A percentile compares a stretch with the other conserved stretches of the same genome.
These are phyloP conservation scores for Branchinecta lindahli DNA, from an alignment of 1,140 invertebrate species.

Conservation along the genomic window DNA sequence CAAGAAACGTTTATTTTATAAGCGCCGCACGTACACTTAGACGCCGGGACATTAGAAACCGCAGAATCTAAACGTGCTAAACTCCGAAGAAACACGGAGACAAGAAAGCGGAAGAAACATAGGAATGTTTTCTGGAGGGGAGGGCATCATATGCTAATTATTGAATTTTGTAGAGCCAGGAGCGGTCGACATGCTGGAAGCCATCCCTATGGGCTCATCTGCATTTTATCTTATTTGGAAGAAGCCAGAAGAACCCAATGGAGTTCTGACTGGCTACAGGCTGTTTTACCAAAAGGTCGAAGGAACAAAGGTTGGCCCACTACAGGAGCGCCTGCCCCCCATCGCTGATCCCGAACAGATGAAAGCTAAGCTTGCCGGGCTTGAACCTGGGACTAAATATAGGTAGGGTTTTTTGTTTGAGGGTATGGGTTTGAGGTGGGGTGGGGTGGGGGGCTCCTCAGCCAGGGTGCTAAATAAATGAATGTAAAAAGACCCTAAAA, in stretches of 20 bases:
- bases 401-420: background rate
- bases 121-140: no score
- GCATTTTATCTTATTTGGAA: conserved; percentile 80
- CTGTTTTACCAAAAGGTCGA: conserved; percentile 74
- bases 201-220: conserved; percentile 68
- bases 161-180: conserved; percentile 48
- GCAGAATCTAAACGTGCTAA: no score
- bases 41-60: no score
- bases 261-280: conserved; percentile 76
- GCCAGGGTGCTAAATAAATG: no score
- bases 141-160: background rate
- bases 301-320: conserved; percentile 44
- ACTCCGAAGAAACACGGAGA: no score
- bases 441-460: no score
- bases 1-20: no score
- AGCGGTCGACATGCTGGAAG: conserved; percentile 65
- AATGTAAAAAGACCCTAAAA: no score
- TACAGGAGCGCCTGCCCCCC: conserved; percentile 52
- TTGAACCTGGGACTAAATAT: conserved; percentile 74
- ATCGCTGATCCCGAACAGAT: conserved; percentile 56
- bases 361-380: conserved; percentile 64
- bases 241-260: conserved; percentile 81
- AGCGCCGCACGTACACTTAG: no score
- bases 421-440: no score
- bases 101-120: no score